These are phyloP conservation scores for Salvelinus alpinus DNA, from an alignment of 2,113 vertebrate genomes.

Conservation along the genomic window DNA sequence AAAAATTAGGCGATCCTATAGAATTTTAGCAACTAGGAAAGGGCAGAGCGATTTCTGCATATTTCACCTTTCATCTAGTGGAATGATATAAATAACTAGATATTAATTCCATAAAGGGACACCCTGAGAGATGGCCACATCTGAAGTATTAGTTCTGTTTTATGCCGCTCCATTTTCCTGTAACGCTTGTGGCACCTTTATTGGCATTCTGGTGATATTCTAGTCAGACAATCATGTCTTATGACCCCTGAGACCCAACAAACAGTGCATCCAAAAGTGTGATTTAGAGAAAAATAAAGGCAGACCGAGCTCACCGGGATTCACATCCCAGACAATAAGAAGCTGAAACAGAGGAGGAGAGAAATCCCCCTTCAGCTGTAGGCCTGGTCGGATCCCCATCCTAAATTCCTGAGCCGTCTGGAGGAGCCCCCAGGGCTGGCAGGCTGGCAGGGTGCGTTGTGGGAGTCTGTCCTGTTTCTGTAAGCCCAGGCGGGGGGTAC, in stretches of 20 bases:
- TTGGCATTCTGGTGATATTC: slow-evolving; percentile 19
- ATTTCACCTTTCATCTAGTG: too few species aligned
- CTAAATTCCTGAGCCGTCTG: slow-evolving; percentile 78
- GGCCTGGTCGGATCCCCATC: slow-evolving; percentile 54
- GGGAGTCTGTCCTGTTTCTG: slow-evolving; percentile 76
- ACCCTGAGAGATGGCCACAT: too few species aligned
- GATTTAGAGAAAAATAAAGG: slow-evolving; percentile 54
- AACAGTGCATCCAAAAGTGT: slow-evolving; percentile 60
- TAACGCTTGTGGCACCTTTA: slow-evolving; percentile 31
- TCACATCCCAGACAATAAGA: slow-evolving; percentile 70
- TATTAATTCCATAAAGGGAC: too few species aligned
- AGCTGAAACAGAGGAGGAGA: slow-evolving; percentile 69
- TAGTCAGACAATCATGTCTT: not conserved
- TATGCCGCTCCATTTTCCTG: too few species aligned
- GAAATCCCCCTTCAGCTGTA: slow-evolving; percentile 79
- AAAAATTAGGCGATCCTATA: too few species aligned
- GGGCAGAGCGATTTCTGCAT: too few species aligned
- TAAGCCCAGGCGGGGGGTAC: slow-evolving; percentile 68
- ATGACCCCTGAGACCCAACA: slow-evolving; percentile 61
- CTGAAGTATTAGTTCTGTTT: too few species aligned
- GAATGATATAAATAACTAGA: too few species aligned
- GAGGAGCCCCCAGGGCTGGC: slow-evolving; percentile 69
- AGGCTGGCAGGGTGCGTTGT: slow-evolving; percentile 70
- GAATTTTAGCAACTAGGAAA: too few species aligned
- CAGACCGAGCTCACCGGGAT: slow-evolving; percentile 75